Base-by-base conservation (phyloP, 2,888 invertebrate species). In the Rhabditophanes sp. region DNA sequence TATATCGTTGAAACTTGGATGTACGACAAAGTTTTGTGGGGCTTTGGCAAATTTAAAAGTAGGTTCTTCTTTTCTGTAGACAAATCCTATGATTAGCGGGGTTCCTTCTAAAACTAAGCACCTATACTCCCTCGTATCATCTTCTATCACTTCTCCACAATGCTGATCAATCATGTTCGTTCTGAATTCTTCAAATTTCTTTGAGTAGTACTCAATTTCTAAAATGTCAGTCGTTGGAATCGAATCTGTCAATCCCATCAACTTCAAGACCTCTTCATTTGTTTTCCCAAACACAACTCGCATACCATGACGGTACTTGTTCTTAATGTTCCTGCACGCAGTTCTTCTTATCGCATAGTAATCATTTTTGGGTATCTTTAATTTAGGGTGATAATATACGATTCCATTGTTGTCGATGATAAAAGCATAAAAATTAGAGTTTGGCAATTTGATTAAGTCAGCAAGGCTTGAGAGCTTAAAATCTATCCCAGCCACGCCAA, bases 331-430 rank as follows among this genome's bases (percentile, higher is more conserved):
- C 28, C 59, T 56, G 28, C 61, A 62, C 1, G 60, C 56, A 24
- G 57, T 56, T 8, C 56, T 40, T 15, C 61, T 41, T 9, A 61
- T 43, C 16, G 44, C 35, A 30, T 57, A 52, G 6, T 2, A 25
- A 8, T 27, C 9, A 34, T 37, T 26, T 16, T 57, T 53, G 4
- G 59, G 60, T 18, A 53, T 27, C 5, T 37, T 33, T n/a, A 48
- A 44, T 15, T 46, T 40, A 9, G 58, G 59, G 48, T 64, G 64
- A 24, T 46, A 59, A 23, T 61, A 37, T 17, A 59, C 42, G 19
- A 59, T 45, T 14, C 60, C 64, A 32, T 64, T 64, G 42, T 57
- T 54, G 37, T 63, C 63, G 6, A 60, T 46, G 12, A 56, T 31
- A 34, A 57, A 59, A 1, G 41, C 44, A 30, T 57, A 49, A 24